Conservation (phyloP, 2,888 invertebrate species). For the Patella pellucida region DNA sequence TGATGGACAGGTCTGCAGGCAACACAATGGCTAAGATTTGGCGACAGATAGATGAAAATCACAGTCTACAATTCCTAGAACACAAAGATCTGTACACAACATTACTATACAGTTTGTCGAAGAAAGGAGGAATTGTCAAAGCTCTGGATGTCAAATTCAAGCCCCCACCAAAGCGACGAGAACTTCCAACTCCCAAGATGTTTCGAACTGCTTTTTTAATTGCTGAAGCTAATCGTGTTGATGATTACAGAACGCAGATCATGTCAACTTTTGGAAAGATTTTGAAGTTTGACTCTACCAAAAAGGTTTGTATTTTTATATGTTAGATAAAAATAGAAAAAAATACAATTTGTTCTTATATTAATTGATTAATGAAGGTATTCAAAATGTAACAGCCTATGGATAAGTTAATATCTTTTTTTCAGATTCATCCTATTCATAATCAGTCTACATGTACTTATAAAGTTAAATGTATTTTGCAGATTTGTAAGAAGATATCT, state of each 20-base stretch:
- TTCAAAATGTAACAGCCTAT: background rate
- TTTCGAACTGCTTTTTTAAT: background rate
- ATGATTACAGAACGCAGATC: background rate
- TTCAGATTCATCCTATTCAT: no score
- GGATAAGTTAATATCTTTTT: no score
- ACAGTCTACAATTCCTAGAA: background rate
- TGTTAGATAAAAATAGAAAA: no score
- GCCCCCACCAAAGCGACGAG: background rate
- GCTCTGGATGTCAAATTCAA: background rate
- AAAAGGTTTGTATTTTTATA: background rate
- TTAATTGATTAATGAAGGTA: background rate
- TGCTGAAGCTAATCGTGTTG: background rate
- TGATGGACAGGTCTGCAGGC: background rate
- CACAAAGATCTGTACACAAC: background rate
- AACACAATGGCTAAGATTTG: background rate
- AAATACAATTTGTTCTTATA: no score
- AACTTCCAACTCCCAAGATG: background rate
- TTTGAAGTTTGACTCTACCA: background rate
- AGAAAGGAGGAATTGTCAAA: background rate
- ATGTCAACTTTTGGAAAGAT: background rate
- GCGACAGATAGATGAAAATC: background rate
- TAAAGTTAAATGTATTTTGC: no score
- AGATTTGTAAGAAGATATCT: conserved; percentile 1
- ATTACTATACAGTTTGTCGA: background rate
- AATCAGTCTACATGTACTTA: no score